Evolutionary conservation across 2,888 invertebrate species (phyloP).

Genomic region (Caenorhabditis sulstoni): DNA sequence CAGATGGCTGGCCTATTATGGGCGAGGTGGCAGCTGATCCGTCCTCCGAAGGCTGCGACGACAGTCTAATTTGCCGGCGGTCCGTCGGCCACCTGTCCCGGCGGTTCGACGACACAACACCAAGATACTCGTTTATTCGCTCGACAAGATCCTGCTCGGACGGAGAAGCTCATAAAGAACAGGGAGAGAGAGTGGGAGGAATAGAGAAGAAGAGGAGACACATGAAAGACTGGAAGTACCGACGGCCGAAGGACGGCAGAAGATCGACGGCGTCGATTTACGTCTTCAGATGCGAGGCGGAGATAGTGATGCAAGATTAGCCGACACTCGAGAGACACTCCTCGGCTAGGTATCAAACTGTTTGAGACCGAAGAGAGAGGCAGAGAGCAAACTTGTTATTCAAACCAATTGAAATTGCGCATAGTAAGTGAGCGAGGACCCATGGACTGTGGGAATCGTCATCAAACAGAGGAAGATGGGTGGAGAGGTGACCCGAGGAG

Average conservation of each 20-base stretch:
- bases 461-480: not conserved
- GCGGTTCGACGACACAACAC: constrained; percentile 16
- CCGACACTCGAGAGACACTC: constrained; percentile 27
- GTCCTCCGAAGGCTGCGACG: not conserved
- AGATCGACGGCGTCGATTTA: constrained; percentile 40
- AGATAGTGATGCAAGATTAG: constrained; percentile 54
- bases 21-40: constrained; percentile 54
- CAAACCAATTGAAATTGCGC: constrained; percentile 6
- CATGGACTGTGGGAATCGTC: constrained; percentile 9
- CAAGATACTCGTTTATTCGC: constrained; percentile 37
- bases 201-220: constrained; percentile 5
- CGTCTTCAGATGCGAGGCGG: constrained; percentile 40
- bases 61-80: constrained; percentile 49
- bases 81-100: constrained; percentile 48
- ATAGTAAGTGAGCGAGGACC: constrained; percentile 9
- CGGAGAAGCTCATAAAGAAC: constrained; percentile 50
- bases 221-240: constrained; percentile 11
- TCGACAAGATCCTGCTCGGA: constrained; percentile 41
- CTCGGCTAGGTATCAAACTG: constrained; percentile 29
- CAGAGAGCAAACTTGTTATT: constrained; percentile 17
- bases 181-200: constrained; percentile 24
- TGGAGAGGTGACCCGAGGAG: not conserved
- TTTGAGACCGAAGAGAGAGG: not conserved
- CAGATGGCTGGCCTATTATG: constrained; percentile 46
- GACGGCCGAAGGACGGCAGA: constrained; percentile 14